Conservation (phyloP, 2,888 invertebrate genomes). For the Uloborus plumipes region DNA sequence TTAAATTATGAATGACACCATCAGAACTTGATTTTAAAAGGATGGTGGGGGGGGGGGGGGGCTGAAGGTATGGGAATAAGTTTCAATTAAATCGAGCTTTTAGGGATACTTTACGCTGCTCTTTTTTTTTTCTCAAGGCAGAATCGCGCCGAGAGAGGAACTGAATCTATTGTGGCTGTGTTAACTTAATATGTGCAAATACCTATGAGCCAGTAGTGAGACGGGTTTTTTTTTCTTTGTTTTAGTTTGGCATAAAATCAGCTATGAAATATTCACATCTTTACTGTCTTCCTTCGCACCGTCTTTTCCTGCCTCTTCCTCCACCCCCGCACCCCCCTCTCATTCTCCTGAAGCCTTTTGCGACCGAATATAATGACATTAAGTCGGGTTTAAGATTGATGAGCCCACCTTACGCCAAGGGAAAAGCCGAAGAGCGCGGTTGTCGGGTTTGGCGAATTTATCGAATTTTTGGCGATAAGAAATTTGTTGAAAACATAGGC, state of each 20-base stretch:
- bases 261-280: conserved; percentile 63
- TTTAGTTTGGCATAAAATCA: conserved; percentile 56
- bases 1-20: conserved; percentile 41
- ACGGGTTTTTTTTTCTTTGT: conserved; percentile 11
- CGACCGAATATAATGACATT: conserved; percentile 64
- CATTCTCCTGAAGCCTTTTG: conserved; percentile 48
- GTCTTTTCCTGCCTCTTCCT: neutral
- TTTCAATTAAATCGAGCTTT: conserved; percentile 62
- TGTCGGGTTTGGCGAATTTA: conserved; percentile 28
- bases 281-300: conserved; percentile 51
- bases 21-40: conserved; percentile 8
- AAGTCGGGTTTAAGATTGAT: conserved; percentile 64
- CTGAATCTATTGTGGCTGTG: conserved; percentile 58
- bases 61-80: conserved; percentile 34
- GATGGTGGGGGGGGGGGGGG: neutral
- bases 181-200: conserved; percentile 61
- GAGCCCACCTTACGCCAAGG: conserved; percentile 54
- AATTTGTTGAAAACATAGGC: neutral
- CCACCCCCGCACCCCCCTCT: conserved; percentile 4
- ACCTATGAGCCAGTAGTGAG: conserved; percentile 2
- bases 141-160: conserved; percentile 29
- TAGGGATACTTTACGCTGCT: conserved; percentile 11
- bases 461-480: conserved; percentile 17
- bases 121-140: conserved; percentile 23
- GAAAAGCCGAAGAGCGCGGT: conserved; percentile 9